These are phyloP conservation scores for Coleophora deauratella DNA, from an alignment of 2,888 invertebrate species.

Conservation along the genomic window DNA sequence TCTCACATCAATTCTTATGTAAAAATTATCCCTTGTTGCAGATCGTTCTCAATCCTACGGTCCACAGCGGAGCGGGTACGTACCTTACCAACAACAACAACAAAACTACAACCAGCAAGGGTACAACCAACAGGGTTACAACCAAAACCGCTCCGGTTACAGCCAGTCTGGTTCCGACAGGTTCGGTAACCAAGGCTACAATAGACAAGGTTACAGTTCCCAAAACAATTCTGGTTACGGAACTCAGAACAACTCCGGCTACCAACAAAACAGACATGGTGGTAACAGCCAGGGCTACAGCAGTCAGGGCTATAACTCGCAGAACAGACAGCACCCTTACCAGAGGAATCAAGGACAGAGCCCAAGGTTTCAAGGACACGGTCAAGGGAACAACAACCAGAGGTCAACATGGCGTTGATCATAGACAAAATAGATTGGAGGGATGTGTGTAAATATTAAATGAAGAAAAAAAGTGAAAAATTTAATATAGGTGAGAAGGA, in stretches of 20 bases:
- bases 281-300: constrained; percentile 15
- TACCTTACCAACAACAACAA: constrained; percentile 23
- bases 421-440: neutral
- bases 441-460: neutral
- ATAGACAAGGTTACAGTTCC: constrained; percentile 9
- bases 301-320: constrained; percentile 13
- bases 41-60: constrained; percentile 54
- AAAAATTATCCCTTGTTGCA: constrained; percentile 32
- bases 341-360: constrained; percentile 1
- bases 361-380: too few species aligned
- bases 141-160: constrained; percentile 13
- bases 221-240: constrained; percentile 14
- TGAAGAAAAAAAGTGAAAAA: neutral
- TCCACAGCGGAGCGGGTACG: constrained; percentile 52
- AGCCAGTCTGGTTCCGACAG: constrained; percentile 9
- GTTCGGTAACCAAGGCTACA: constrained; percentile 11
- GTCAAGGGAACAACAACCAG: neutral
- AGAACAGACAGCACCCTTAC: constrained; percentile 7
- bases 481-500: neutral
- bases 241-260: constrained; percentile 2
- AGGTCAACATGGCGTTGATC: constrained; percentile 3
- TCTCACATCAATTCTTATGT: neutral
- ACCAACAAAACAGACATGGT: constrained; percentile 17
- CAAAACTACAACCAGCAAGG: constrained; percentile 18
- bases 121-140: constrained; percentile 13